Evolutionary conservation across 2,888 invertebrate genomes (phyloP).

Genomic region (Eubasilissa splendida): DNA sequence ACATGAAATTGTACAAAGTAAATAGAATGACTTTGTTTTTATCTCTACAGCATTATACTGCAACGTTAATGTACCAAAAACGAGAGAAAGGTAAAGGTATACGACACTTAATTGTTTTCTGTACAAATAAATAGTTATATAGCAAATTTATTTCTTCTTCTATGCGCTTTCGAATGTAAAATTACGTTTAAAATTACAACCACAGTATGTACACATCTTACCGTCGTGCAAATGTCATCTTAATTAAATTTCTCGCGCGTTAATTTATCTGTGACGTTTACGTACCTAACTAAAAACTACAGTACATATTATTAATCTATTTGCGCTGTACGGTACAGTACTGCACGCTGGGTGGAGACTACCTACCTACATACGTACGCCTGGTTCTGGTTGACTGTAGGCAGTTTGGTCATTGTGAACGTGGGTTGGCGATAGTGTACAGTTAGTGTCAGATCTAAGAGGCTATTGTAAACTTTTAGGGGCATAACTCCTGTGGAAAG

Average conservation of each 20-base stretch:
- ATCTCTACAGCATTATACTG: too few relatives aligned
- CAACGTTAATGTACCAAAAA: too few relatives aligned
- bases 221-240: background rate
- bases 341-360: background rate
- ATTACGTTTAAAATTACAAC: background rate
- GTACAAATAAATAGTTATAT: too few relatives aligned
- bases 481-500: conserved; percentile 23
- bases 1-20: too few relatives aligned
- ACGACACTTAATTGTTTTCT: too few relatives aligned
- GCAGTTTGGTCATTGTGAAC: background rate
- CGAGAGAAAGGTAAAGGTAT: too few relatives aligned
- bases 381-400: background rate
- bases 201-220: background rate
- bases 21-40: too few relatives aligned
- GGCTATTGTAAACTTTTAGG: conserved; percentile 21
- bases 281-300: too few relatives aligned
- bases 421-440: conserved; percentile 4
- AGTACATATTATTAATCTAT: too few relatives aligned
- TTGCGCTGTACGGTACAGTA: background rate
- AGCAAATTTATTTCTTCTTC: conserved; percentile 4
- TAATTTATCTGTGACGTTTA: too few relatives aligned
- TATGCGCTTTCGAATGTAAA: background rate
- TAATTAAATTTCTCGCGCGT: background rate
- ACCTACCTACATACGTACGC: background rate
- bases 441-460: conserved; percentile 27